Evolutionary conservation across 1,140 invertebrate genomes (phyloP), one percentile per base, ranked within the genome.

Genomic region (Papilio aristodemus): DNA sequence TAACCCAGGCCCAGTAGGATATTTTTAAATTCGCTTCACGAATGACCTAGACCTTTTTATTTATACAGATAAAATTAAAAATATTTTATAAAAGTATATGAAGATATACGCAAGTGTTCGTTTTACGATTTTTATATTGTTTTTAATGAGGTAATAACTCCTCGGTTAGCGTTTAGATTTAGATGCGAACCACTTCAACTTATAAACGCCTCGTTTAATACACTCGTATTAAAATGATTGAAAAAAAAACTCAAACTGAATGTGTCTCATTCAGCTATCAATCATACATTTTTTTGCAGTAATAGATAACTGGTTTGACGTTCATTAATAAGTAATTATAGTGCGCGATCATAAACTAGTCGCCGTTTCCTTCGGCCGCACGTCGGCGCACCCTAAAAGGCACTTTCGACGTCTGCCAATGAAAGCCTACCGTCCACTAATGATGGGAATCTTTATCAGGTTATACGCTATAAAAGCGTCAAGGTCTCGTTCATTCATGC

Each of bases 261-360:
- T 38, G 46, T 50, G 19, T 50, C 46, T 50, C 22, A 50, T 46
- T 66, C 39, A 17, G 13, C 63, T 11, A 66, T 66, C 63, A 32
- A 66, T 66, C 63, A 66, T 46, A 17, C 11, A 38, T 10, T 66
- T 66, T 66, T 66, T 66, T 32, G 39, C 41, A 43, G 63, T 43
- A 66, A 66, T 50, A 66, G 41, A 66, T 17, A 66, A 66, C 63
- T 14, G 22, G 41, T 46, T 43, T 25, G n/a, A 32, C 13, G 63
- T 66, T 66, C 63, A 66, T 66, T 66, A 66, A 66, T 66, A 46
- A 66, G 41, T 66, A 50, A 66, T 50, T 66, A 25, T 25, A 50
- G 22, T 46, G 63, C 36, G 43, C 60, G 38, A 41, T 43, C 63
- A 36, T 1, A 50, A 66, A 66, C 27, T 41, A 50, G 63, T 50